Base-by-base conservation (phyloP, 2,113 vertebrate species). In the Cervus canadensis region DNA sequence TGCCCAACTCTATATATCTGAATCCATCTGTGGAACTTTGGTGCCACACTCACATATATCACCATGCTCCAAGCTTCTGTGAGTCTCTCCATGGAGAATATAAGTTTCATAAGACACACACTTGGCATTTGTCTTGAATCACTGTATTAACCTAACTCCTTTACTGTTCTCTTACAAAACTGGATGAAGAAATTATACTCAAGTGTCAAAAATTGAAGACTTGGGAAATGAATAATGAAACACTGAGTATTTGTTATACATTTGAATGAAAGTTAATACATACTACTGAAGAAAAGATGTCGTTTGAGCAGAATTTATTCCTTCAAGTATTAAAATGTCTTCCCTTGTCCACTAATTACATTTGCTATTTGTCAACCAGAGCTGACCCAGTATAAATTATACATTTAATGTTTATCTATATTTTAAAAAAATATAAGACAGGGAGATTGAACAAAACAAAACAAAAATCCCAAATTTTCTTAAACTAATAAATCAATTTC, bases 81-180 rank as follows among this genome's bases (percentile, higher is more conserved):
- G 82, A 85, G 64, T 78, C 82, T 83, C 62, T 54, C 40, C 67
- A 7, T 74, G 82, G 78, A 43, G 45, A 95, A 25, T 74, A 36
- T 96, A 95, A 94, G 96, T 97, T 91, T 97, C 82, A 12, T 26
- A 59, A 90, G 97, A 93, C 67, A 83, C 11, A 43, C 12, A 33
- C 7, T 96, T 96, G 89, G 82, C 91, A 87, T 96, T 86, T 86
- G 62, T 87, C 78, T 97, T 91, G 96, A 95, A 48, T 95, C 95
- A 91, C 52, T 93, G 45, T 88, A 85, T 97, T 94, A 95, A 89
- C 82, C 40, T 95, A 89, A 96, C 82, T 50, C 62, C 15, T 7
- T 45, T 50, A 36, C 9, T 40, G 62, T 96, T 88, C n/a, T 36
- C 30, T 87, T 56, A 93, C 43, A 95, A 86, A 71, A 76, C 0